These are phyloP conservation scores for Crenichthys baileyi DNA, from an alignment of 2,797 vertebrate species.

Conservation along the genomic window DNA sequence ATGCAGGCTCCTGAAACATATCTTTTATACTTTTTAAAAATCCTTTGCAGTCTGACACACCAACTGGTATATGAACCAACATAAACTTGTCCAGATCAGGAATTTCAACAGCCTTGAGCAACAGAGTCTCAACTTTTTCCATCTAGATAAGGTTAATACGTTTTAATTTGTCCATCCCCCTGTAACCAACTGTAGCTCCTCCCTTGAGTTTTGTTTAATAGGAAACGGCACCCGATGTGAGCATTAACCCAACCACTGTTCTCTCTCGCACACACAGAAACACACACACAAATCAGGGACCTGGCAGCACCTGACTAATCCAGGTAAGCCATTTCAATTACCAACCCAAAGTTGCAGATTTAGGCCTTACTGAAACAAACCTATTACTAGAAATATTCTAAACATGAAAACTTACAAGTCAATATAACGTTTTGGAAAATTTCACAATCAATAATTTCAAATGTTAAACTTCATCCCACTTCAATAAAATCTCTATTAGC, in stretches of 20 bases:
- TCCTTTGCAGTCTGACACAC: not conserved
- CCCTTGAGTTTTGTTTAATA: not conserved
- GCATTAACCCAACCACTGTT: not conserved
- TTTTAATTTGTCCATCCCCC: not conserved
- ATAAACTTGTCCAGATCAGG: no score
- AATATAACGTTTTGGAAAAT: not conserved
- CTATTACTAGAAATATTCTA: no score
- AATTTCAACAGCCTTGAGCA: not conserved
- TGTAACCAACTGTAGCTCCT: not conserved
- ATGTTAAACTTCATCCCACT: not conserved
- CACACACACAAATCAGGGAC: not conserved
- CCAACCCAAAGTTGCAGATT: not conserved
- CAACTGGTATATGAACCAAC: not conserved
- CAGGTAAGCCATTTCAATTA: not conserved
- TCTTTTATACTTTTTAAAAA: not conserved
- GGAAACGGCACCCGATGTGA: not conserved
- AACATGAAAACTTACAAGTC: not conserved
- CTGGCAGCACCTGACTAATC: not conserved
- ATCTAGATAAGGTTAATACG: not conserved
- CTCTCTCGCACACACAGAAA: no score
- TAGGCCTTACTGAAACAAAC: not conserved
- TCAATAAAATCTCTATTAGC: not conserved
- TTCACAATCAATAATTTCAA: not conserved
- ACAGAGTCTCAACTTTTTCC: not conserved
- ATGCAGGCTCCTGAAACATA: not conserved